Base-by-base conservation (phyloP, 1,140 invertebrate genomes). In the Venustaconcha ellipsiformis region DNA sequence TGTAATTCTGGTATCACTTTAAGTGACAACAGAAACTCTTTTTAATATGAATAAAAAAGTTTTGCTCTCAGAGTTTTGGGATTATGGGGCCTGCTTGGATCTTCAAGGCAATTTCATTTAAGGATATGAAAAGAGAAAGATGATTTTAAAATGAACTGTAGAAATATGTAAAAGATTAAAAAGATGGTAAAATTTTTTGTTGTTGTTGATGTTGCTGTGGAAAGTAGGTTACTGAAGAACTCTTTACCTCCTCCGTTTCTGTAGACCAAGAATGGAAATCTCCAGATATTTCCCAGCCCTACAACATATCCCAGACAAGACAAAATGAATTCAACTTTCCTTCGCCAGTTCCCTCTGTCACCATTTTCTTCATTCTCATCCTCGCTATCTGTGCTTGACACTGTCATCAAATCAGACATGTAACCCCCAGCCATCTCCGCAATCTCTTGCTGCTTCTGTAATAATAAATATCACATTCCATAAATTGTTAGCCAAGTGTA, bases 221-320 rank as follows among this genome's bases (percentile, higher is more conserved):
- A 37, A 67, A 60, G 57, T 3, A 58, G n/a, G 55, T 37, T 2
- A 37, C 2, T 17, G 20, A 70, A 20, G 15, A 57, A 2, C 17
- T n/a, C 66, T 77, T 74, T 67, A 91, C 96, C 96, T 90, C 96
- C 96, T 65, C 96, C 96, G 90, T 98, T 97, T 89, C 96, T 94
- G 91, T 97, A 96, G 86, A 96, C 97, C 72, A 97, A 91, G 88
- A 97, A 98, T 17, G 96, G 96, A 92, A 98, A 99, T 83, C 96
- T 92, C 96, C 96, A 97, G 70, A 97, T 96, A 88, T 97, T 97
- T 55, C 96, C 96, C 55, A 97, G 92, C 0, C 91, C 91, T 3
- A 92, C 91, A 17, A 91, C 89, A 79, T 90, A 90, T 66, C 90
- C 89, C 4, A 92, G 85, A 70, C 90, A 87, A 1, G 91, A 91